These are phyloP conservation scores for Steromphala cineraria DNA, from an alignment of 2,888 invertebrate genomes.

Conservation along the genomic window DNA sequence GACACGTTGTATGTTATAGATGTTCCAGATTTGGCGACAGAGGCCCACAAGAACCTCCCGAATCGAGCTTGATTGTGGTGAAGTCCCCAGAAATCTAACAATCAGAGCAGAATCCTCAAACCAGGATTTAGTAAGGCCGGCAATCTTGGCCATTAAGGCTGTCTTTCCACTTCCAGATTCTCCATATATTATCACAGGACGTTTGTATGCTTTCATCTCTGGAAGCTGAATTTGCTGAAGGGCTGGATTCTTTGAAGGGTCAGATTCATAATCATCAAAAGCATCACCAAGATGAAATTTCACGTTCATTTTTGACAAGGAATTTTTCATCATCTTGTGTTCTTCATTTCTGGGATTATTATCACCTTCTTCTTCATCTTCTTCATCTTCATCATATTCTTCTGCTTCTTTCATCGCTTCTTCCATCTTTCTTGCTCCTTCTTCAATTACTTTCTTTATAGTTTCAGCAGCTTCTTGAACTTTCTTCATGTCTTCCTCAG, in stretches of 20 bases:
- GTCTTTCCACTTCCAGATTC: slow-evolving; percentile 68
- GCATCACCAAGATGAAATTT: slow-evolving; percentile 34
- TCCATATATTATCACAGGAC: slow-evolving; percentile 47
- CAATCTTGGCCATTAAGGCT: slow-evolving; percentile 60
- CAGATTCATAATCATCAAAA: slow-evolving; percentile 46
- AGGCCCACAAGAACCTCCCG: slow-evolving; percentile 49
- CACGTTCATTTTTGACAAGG: neutral
- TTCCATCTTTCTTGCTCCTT: neutral
- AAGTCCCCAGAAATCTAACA: slow-evolving; percentile 64
- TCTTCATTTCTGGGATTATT: neutral
- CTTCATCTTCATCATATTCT: slow-evolving; percentile 35
- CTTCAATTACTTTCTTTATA: neutral
- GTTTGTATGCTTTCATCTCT: neutral
- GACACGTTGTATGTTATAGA: slow-evolving; percentile 44
- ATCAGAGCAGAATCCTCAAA: slow-evolving; percentile 49
- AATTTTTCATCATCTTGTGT: neutral
- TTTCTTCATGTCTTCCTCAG: neutral
- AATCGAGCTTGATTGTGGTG: slow-evolving; percentile 50
- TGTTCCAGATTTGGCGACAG: slow-evolving; percentile 56
- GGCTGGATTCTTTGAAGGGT: slow-evolving; percentile 39
- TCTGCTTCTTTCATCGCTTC: slow-evolving; percentile 19
- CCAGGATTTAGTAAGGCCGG: slow-evolving; percentile 48
- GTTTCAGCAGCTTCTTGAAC: neutral
- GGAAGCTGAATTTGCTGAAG: slow-evolving; percentile 2
- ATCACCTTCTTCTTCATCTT: slow-evolving; percentile 22